phyloP scores from a whole-genome alignment of 2,113 vertebrate species.

The Tupaia chinensis region DNA sequence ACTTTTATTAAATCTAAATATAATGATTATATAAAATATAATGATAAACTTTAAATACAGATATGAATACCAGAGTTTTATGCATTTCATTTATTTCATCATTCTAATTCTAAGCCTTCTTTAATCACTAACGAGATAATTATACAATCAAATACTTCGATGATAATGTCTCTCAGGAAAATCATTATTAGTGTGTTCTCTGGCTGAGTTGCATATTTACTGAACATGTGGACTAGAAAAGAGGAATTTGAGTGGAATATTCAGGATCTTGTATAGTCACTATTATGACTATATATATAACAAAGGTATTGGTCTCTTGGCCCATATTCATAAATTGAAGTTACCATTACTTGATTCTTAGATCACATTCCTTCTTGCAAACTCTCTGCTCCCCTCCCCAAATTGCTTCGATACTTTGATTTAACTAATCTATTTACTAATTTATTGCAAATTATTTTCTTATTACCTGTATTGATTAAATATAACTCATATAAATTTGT shows the following conservation, averaged over 20 bases:
- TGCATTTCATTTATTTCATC: not conserved
- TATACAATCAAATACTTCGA: not conserved
- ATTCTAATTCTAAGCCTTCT: not conserved
- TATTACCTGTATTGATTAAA: not conserved
- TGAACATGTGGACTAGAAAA: not conserved
- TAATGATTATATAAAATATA: not conserved
- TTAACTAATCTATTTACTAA: not conserved
- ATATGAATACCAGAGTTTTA: not conserved
- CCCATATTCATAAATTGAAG: not conserved
- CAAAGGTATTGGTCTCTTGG: not conserved
- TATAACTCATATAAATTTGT: not conserved
- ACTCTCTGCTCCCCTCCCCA: not conserved
- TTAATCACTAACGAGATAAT: constrained; percentile 28
- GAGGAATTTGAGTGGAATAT: not conserved
- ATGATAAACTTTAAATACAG: not conserved
- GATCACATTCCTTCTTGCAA: not conserved
- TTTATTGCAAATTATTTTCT: not conserved
- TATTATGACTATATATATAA: not conserved
- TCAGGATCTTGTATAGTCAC: not conserved
- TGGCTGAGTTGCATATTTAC: not conserved
- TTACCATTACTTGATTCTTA: not conserved
- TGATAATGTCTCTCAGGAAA: not conserved
- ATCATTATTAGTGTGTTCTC: not conserved
- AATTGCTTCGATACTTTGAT: not conserved
- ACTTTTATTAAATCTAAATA: constrained; percentile 20